phyloP scores from a whole-genome alignment of 2,797 vertebrate genomes.

The Urophycis tenuis region DNA sequence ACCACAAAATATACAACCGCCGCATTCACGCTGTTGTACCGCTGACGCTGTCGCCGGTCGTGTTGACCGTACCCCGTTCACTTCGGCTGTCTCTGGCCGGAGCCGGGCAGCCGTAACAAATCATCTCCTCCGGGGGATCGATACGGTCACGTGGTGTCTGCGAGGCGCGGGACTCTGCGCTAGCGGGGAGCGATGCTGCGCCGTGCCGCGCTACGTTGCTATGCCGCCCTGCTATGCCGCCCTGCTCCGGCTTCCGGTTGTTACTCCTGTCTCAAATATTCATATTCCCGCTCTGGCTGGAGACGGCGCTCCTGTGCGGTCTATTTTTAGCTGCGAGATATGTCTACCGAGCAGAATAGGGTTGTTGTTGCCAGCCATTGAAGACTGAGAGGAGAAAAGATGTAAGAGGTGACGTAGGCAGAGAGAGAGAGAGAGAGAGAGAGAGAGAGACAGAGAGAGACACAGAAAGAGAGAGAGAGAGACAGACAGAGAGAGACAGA shows the following conservation, averaged over 20 bases:
- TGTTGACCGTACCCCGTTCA: too few species aligned
- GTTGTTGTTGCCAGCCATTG: slow-evolving; percentile 46
- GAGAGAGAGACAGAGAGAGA: too few species aligned
- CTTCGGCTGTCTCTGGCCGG: too few species aligned
- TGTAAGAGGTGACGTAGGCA: slow-evolving; percentile 41
- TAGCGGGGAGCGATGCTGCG: neutral
- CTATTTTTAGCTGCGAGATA: slow-evolving; percentile 68
- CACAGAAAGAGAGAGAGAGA: neutral
- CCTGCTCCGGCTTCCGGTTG: slow-evolving; percentile 24
- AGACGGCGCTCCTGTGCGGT: slow-evolving; percentile 53
- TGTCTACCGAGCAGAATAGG: slow-evolving; percentile 63
- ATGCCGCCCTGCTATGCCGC: neutral
- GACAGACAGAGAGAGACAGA: neutral
- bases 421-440: slow-evolving; percentile 24
- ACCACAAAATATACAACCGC: too few species aligned
- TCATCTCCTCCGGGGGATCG: too few species aligned
- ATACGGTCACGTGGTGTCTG: too few species aligned
- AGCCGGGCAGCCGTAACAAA: too few species aligned
- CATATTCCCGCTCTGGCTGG: slow-evolving; percentile 46
- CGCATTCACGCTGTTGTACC: too few species aligned
- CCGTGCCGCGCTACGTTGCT: too few species aligned
- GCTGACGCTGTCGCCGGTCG: too few species aligned
- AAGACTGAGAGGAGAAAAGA: slow-evolving; percentile 42
- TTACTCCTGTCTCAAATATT: slow-evolving; percentile 57
- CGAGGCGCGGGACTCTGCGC: too few species aligned